Conservation (phyloP, 2,888 invertebrate genomes). For the Phanerotoma sp. region DNA sequence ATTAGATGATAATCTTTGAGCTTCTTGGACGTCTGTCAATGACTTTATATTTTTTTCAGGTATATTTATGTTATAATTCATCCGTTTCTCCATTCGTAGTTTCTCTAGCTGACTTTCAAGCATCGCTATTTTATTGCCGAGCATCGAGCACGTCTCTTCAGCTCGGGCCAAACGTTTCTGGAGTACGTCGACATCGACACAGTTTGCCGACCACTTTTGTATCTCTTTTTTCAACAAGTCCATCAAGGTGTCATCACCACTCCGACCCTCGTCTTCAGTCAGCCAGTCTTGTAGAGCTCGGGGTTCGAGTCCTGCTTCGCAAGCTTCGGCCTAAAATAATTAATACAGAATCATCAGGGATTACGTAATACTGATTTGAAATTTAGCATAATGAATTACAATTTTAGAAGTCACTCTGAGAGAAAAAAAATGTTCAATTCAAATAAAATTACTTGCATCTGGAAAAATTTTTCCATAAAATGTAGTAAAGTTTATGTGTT, state of each 20-base stretch:
- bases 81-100: slow-evolving; percentile 46
- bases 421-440: too few relatives aligned
- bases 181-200: slow-evolving; percentile 77
- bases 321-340: slow-evolving; percentile 50
- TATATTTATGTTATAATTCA: slow-evolving; percentile 38
- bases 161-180: slow-evolving; percentile 71
- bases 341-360: too few relatives aligned
- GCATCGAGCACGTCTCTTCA: slow-evolving; percentile 57
- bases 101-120: slow-evolving; percentile 50
- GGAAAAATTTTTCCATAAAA: too few relatives aligned
- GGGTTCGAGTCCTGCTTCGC: slow-evolving; percentile 55
- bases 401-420: too few relatives aligned
- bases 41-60: slow-evolving; percentile 51
- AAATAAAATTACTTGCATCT: too few relatives aligned
- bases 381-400: too few relatives aligned
- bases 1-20: slow-evolving; percentile 63
- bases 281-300: slow-evolving; percentile 52
- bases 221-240: slow-evolving; percentile 64
- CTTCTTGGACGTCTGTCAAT: slow-evolving; percentile 5
- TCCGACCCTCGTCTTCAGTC: slow-evolving; percentile 44
- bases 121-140: slow-evolving; percentile 49
- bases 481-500: too few relatives aligned
- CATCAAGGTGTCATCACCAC: slow-evolving; percentile 44
- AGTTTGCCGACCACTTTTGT: slow-evolving; percentile 73
- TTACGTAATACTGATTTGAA: too few relatives aligned